These are phyloP conservation scores for Cololabis saira DNA, from an alignment of 2,113 vertebrate genomes.

Conservation along the genomic window DNA sequence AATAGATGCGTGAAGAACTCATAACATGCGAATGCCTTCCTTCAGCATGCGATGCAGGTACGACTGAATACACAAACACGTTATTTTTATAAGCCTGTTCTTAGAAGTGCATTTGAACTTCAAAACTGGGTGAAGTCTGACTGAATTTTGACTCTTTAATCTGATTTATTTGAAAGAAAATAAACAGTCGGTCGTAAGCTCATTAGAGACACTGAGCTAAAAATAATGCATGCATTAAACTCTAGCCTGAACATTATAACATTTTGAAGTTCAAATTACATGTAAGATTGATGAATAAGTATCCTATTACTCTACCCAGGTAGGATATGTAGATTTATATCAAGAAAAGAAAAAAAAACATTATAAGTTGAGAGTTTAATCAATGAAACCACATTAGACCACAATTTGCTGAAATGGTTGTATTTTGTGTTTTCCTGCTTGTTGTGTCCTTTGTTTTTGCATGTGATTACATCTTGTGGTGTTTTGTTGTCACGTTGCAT, in stretches of 20 bases:
- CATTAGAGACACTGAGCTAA: neutral
- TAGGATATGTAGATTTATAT: no score
- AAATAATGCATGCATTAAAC: neutral
- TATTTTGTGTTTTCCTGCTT: neutral
- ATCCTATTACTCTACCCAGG: no score
- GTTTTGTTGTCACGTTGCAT: no score
- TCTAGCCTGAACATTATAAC: neutral
- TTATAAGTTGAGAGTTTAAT: neutral
- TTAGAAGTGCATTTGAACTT: neutral
- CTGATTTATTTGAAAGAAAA: neutral
- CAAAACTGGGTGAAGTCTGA: neutral
- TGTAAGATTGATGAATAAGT: no score
- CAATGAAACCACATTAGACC: neutral
- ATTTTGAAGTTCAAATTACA: neutral
- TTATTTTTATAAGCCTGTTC: neutral
- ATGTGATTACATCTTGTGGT: no score
- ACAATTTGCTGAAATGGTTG: neutral
- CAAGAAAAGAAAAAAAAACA: neutral
- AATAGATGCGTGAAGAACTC: slow-evolving; percentile 3
- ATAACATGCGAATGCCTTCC: no score
- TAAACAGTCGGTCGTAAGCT: neutral
- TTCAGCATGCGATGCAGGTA: no score
- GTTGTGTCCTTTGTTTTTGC: neutral
- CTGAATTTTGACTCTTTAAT: neutral
- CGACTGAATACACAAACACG: slow-evolving; percentile 7